These are phyloP conservation scores for Erythrolamprus reginae DNA, from an alignment of 2,113 vertebrate species.

Conservation along the genomic window DNA sequence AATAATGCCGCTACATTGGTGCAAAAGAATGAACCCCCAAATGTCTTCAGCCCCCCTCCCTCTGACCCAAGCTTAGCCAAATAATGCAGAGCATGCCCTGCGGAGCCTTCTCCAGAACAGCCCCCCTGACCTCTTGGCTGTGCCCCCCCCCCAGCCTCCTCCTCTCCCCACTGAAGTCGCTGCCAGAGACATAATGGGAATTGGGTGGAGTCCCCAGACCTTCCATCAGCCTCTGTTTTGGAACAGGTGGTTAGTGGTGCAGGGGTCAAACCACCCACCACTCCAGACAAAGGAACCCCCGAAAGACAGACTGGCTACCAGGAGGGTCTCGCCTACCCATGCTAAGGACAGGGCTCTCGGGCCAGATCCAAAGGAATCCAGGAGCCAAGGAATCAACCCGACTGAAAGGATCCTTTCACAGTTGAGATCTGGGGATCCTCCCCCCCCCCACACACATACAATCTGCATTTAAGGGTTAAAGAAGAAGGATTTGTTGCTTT, in stretches of 20 bases:
- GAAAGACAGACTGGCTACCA: neutral
- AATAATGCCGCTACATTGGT: neutral
- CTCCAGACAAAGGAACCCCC: slow-evolving; percentile 35
- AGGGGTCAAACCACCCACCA: slow-evolving; percentile 33
- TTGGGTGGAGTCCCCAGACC: slow-evolving; percentile 24
- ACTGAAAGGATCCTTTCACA: neutral
- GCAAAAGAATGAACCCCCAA: neutral
- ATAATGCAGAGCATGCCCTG: slow-evolving; percentile 29
- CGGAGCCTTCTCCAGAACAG: neutral
- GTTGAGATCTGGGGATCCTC: neutral
- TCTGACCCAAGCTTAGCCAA: slow-evolving; percentile 41
- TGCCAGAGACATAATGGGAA: slow-evolving; percentile 48
- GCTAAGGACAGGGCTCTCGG: neutral
- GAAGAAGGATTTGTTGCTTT: neutral
- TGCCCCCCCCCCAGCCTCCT: slow-evolving; percentile 37
- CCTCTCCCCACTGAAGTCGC: slow-evolving; percentile 44
- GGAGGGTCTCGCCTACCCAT: neutral
- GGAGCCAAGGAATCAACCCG: neutral
- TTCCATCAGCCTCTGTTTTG: slow-evolving; percentile 45
- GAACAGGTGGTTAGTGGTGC: slow-evolving; percentile 7
- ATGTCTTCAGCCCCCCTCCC: neutral
- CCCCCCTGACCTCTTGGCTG: neutral
- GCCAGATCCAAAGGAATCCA: neutral
- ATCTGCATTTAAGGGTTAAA: neutral
- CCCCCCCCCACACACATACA: neutral